phyloP scores from a whole-genome alignment of 2,888 invertebrate species.

The Netelia virgata region DNA sequence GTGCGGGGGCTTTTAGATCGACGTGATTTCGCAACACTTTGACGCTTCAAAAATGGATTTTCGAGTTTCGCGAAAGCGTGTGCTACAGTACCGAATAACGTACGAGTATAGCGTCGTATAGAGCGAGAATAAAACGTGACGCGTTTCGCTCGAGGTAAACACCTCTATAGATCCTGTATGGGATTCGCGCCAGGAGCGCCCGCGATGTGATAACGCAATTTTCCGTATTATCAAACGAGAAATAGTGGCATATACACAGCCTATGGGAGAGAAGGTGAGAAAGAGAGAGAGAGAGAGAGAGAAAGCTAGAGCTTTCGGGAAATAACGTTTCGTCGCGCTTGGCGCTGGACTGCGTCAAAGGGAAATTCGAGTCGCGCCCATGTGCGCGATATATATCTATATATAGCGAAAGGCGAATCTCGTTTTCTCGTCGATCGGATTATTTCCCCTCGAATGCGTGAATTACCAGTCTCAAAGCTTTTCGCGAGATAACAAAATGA shows the following conservation, averaged over 20 bases:
- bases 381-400: not conserved
- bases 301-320: constrained; percentile 1
- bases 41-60: not conserved
- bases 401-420: constrained; percentile 17
- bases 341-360: constrained; percentile 45
- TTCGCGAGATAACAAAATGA: not conserved
- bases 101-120: not conserved
- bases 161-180: constrained; percentile 27
- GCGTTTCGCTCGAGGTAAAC: constrained; percentile 38
- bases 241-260: constrained; percentile 21
- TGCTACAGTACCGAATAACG: not conserved
- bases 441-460: constrained; percentile 31
- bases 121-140: constrained; percentile 48
- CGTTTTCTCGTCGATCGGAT: constrained; percentile 41
- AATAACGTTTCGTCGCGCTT: constrained; percentile 49
- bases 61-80: not conserved
- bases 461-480: constrained; percentile 5
- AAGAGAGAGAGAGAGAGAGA: constrained; percentile 22
- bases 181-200: constrained; percentile 17
- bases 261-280: constrained; percentile 8
- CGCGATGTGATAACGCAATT: constrained; percentile 51
- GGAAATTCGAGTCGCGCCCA: constrained; percentile 33
- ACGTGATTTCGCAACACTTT: not conserved
- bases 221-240: constrained; percentile 53
- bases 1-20: not conserved